Conservation (phyloP, 2,113 vertebrate genomes). For the Entomyzon cyanotis region DNA sequence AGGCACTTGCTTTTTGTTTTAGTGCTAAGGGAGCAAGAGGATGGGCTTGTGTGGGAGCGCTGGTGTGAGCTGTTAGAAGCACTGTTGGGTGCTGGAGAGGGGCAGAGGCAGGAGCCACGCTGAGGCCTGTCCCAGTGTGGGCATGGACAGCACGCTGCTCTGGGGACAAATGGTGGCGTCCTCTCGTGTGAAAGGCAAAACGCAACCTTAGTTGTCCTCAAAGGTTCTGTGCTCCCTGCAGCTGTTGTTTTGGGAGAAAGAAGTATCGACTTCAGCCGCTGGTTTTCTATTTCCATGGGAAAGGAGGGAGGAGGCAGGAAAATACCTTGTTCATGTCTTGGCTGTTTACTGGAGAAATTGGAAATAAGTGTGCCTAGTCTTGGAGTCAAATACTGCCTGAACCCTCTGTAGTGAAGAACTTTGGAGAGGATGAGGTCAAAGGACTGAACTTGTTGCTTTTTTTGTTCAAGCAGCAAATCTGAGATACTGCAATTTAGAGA, state of each 20-base stretch:
- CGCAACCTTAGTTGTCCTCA: neutral
- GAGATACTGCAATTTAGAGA: neutral
- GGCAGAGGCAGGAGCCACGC: neutral
- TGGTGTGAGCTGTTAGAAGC: neutral
- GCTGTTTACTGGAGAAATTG: neutral
- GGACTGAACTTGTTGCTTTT: neutral
- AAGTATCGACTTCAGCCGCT: neutral
- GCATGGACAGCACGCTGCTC: accelerated
- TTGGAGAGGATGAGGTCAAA: neutral
- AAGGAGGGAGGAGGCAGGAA: neutral
- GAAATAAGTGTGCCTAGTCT: neutral
- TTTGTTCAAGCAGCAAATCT: neutral
- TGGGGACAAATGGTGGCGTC: accelerated
- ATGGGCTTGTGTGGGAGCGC: accelerated
- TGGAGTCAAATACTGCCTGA: neutral
- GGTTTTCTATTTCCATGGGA: neutral
- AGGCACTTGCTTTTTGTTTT: neutral
- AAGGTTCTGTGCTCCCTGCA: accelerated
- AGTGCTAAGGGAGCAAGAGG: neutral
- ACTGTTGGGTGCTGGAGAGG: neutral
- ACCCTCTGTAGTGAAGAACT: neutral
- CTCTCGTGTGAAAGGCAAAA: neutral
- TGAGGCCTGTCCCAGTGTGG: accelerated
- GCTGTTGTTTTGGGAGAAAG: neutral
- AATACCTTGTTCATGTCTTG: neutral